Percentiles rank a stretch among this genome's conserved stretches.
These are phyloP conservation scores for Octopus sinensis DNA, from an alignment of 1,140 invertebrate genomes.

Conservation along the genomic window DNA sequence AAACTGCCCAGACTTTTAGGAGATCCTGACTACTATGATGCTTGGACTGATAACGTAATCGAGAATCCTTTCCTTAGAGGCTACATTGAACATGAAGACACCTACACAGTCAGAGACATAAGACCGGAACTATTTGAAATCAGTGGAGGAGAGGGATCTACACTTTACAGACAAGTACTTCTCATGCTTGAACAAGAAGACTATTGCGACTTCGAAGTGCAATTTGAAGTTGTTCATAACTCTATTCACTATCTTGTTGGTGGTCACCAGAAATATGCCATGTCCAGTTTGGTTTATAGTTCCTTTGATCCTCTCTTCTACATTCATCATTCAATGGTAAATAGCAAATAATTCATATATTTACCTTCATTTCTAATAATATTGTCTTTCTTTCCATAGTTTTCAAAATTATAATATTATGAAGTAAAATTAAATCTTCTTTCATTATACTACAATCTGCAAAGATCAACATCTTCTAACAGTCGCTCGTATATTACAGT, in stretches of 20 bases:
- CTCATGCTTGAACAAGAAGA: slow-evolving; percentile 30
- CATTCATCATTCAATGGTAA: slow-evolving; percentile 19
- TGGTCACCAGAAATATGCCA: slow-evolving; percentile 21
- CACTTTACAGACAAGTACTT: slow-evolving; percentile 23
- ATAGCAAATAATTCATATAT: slow-evolving; percentile 31
- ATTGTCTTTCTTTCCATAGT: slow-evolving; percentile 26
- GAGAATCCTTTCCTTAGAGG: slow-evolving; percentile 10
- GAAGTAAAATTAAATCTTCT: slow-evolving; percentile 15
- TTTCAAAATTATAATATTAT: slow-evolving; percentile 20
- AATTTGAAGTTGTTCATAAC: slow-evolving; percentile 29
- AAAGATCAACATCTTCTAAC: slow-evolving; percentile 26
- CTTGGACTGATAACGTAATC: slow-evolving; percentile 5
- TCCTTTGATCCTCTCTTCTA: slow-evolving; percentile 18
- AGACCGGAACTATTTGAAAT: slow-evolving; percentile 17
- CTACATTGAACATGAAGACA: slow-evolving; percentile 11
- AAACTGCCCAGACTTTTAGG: slow-evolving; percentile 21
- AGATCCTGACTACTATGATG: slow-evolving; percentile 21
- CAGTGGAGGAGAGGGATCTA: slow-evolving; percentile 17
- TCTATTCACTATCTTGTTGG: slow-evolving; percentile 27
- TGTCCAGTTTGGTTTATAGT: slow-evolving; percentile 23
- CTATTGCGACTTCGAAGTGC: slow-evolving; percentile 32
- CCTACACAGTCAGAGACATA: slow-evolving; percentile 10
- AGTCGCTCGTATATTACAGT: slow-evolving; percentile 24
- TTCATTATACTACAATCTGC: slow-evolving; percentile 23
- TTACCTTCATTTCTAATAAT: slow-evolving; percentile 16